Base-by-base conservation (phyloP, 2,113 vertebrate species). In the Phalacrocorax aristotelis region DNA sequence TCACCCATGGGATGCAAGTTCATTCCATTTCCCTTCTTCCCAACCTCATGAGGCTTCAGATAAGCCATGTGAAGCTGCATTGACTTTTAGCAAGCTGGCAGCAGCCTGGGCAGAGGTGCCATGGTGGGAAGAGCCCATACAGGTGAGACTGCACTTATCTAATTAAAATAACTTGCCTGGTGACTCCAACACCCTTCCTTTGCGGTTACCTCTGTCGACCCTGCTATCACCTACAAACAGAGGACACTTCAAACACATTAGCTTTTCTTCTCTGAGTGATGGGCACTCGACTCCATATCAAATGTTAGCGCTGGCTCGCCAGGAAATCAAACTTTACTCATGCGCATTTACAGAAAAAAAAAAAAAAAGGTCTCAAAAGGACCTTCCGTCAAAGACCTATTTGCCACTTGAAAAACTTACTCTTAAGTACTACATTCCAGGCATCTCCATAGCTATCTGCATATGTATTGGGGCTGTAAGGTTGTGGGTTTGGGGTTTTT, bases 261-360 rank as follows among this genome's bases (percentile, higher is more conserved):
- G 46, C 36, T 84, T 90, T 71, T 90, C 57, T 68, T 91, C 62
- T 85, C 52, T 38, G 36, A 74, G 15, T 38, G 54, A 13, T 12
- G 34, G 27, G n/a, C 19, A 86, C 40, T 83, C 0, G 1, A 57
- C 32, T 74, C 38, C 8, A 1, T n/a, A 65, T 14, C 55, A 72
- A 85, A 87, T 2, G 0, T 52, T 72, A 93, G 77, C 8, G 1
- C 57, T 74, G 21, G 17, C 72, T 85, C 0, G 0, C 19, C 46
- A 65, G 61, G 48, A 88, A 79, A 64, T 55, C n/a, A 65, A 16
- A 69, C 79, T 89, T 84, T 77, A 84, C 16, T 83, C 49, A 36
- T 11, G 44, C 1, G 6, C 4, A 40, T 8, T 87, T 83, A 87
- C 17, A 64, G 17, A 5, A 7, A n/a, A 34, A 55, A 38, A 19